These are phyloP conservation scores for Leptopilina boulardi DNA, from an alignment of 1,140 invertebrate genomes.

Conservation along the genomic window DNA sequence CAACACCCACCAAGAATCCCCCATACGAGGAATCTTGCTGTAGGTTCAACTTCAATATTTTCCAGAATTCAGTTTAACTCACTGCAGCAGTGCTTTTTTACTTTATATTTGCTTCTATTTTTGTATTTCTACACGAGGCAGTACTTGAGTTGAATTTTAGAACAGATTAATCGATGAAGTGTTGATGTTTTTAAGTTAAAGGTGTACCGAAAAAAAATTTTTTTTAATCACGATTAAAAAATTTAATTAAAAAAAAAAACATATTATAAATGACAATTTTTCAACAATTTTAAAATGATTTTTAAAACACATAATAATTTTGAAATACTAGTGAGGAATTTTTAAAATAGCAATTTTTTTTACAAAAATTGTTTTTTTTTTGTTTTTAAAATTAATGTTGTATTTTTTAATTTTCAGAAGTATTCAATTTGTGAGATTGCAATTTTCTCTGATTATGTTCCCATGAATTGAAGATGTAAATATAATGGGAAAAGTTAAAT, in stretches of 20 bases:
- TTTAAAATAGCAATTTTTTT: not conserved
- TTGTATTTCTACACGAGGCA: slow-evolving; percentile 11
- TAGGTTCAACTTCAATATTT: slow-evolving; percentile 17
- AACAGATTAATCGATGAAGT: not conserved
- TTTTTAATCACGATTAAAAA: not conserved
- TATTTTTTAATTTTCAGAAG: not conserved
- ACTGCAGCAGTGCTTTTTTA: slow-evolving; percentile 11
- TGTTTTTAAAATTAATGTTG: not conserved
- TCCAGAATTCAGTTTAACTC: slow-evolving; percentile 18
- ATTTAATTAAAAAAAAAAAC: too few species aligned
- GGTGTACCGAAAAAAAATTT: not conserved
- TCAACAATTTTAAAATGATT: too few species aligned
- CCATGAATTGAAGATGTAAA: not conserved
- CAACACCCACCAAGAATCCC: slow-evolving; percentile 23
- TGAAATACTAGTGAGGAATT: too few species aligned
- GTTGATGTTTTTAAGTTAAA: not conserved
- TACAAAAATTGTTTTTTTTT: not conserved
- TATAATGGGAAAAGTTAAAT: not conserved
- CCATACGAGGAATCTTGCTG: slow-evolving; percentile 29
- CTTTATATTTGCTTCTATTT: slow-evolving; percentile 12
- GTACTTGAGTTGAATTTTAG: not conserved
- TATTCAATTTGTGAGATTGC: not conserved
- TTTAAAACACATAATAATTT: too few species aligned
- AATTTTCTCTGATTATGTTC: slow-evolving; percentile 10
- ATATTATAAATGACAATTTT: too few species aligned